Conservation (phyloP, 2,888 invertebrate species). For the Heteromurus nitidus region DNA sequence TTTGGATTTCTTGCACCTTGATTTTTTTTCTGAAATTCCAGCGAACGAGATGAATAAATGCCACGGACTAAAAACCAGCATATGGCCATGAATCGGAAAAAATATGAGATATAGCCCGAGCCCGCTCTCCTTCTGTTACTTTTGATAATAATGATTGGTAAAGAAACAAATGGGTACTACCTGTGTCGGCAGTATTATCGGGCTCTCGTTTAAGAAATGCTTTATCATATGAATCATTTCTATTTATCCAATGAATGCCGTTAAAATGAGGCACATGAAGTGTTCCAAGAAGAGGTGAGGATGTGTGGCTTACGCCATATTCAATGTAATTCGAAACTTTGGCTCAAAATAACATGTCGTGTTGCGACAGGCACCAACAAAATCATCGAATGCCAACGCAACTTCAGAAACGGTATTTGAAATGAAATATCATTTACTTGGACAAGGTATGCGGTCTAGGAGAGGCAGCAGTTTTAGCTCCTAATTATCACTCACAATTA, state of each 20-base stretch:
- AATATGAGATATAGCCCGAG: not conserved
- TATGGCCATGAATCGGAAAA: conserved; percentile 3
- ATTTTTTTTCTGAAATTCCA: too few species aligned
- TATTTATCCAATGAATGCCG: conserved; percentile 5
- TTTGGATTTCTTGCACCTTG: too few species aligned
- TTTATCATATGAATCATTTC: not conserved
- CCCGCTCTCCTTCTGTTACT: not conserved
- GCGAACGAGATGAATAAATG: not conserved
- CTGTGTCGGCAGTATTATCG: not conserved
- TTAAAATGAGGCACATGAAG: too few species aligned
- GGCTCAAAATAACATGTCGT: too few species aligned
- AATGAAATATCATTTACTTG: too few species aligned
- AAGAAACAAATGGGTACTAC: not conserved
- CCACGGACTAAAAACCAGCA: not conserved
- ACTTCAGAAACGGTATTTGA: not conserved
- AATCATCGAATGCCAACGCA: too few species aligned
- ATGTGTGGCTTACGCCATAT: too few species aligned
- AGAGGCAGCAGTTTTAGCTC: too few species aligned
- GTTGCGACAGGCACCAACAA: too few species aligned
- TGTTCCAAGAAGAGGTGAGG: too few species aligned
- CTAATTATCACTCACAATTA: conserved; percentile 28
- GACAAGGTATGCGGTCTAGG: too few species aligned
- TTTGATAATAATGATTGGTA: conserved; percentile 6
- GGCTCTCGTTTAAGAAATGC: not conserved
- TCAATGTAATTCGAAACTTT: too few species aligned